Conservation (phyloP, 2,113 vertebrate genomes). For the Daboia siamensis region DNA sequence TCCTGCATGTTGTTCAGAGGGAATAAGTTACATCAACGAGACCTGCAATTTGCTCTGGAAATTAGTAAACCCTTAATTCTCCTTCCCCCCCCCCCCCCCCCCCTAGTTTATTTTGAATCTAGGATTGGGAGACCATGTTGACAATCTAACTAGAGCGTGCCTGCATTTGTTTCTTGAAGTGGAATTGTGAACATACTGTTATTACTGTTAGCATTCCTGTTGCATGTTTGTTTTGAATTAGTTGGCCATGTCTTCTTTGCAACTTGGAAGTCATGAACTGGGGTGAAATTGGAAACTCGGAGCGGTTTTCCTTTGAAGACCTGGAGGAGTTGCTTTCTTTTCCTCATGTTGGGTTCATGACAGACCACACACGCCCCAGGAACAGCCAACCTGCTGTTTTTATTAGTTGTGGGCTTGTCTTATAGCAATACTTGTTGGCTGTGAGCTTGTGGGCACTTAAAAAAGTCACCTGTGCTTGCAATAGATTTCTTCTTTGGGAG, state of each 20-base stretch:
- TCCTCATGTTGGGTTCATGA: conserved; percentile 39
- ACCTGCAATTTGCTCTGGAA: background rate
- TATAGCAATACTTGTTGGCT: conserved; percentile 61
- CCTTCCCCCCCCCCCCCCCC: background rate
- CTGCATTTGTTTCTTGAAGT: background rate
- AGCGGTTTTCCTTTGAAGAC: background rate
- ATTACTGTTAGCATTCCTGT: conserved; percentile 4
- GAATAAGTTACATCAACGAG: background rate
- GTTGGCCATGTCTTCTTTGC: background rate
- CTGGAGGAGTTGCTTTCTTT: conserved; percentile 15
- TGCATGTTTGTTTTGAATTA: conserved; percentile 22
- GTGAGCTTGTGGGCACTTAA: conserved; percentile 14
- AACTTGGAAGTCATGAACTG: background rate
- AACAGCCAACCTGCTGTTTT: conserved; percentile 41
- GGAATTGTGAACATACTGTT: background rate
- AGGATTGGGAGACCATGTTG: background rate
- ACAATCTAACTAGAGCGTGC: background rate
- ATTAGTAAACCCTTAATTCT: background rate
- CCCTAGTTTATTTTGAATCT: background rate
- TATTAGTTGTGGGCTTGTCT: conserved; percentile 54
- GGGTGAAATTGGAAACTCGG: background rate
- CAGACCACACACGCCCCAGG: conserved; percentile 56
- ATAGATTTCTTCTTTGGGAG: conserved; percentile 23
- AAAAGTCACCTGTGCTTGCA: conserved; percentile 28
- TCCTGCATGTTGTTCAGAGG: background rate